Evolutionary conservation across 2,888 invertebrate genomes (phyloP), one percentile per base, ranked within the genome.

Genomic region (Heliconius ismenius): DNA sequence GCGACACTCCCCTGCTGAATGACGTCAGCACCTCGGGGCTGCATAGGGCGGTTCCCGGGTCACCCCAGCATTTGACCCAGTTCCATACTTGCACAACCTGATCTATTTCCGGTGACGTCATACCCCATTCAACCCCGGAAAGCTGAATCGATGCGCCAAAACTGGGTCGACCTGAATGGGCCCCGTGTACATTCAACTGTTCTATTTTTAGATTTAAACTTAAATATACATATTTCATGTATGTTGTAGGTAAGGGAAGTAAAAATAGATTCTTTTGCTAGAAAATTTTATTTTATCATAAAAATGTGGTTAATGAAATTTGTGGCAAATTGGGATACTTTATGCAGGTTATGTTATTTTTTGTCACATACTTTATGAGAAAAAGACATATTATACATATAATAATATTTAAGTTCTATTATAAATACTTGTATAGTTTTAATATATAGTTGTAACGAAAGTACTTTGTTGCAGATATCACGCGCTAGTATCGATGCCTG

Each of bases 401-500:
- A 49, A 21, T 10, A 58, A 21, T 10, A 10, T n/a, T 58, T n/a
- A 21, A 21, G 3, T 9, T 49, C 7, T 58, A n/a, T 0, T 32
- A 58, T 13, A n/a, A 18, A 58, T 1, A 28, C 15, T 62, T 73
- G 1, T 26, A 36, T 62, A 36, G 4, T 60, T 36, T n/a, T 10
- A 32, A 58, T 54, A 15, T 24, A 15, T n/a, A 32, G 15, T 36
- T 54, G 1, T 28, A 43, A 62, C 9, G 6, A 69, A 21, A 15
- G 21, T 70, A 7, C 75, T 64, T 90, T 90, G 87, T 91, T 90
- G 15, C 96, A 99, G 98, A 99, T 99, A 87, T 97, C 98, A 74
- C 96, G 99, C 76, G 98, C 99, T 88, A 99, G 99, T 81, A 99
- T 99, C 88, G 99, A 99, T 93, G 99, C 98, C 13, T 99, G 99